These are phyloP conservation scores for Ochotona curzoniae DNA, from an alignment of 2,113 vertebrate genomes.

Conservation along the genomic window DNA sequence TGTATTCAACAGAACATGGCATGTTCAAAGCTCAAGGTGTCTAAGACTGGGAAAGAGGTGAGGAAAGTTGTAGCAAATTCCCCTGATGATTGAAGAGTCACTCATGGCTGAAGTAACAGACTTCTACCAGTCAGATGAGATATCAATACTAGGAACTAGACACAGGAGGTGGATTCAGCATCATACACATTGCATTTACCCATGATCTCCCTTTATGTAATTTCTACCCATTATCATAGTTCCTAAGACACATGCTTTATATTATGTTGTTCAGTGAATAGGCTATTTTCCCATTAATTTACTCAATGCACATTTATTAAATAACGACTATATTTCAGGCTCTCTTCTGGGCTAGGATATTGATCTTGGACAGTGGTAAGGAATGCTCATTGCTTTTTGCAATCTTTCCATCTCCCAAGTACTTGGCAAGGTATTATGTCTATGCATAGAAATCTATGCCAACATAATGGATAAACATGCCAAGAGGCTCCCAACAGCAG, in stretches of 20 bases:
- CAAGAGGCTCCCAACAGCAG: constrained; percentile 2
- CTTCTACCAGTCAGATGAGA: not conserved
- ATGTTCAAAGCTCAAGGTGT: constrained; percentile 6
- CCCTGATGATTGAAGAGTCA: not conserved
- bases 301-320: not conserved
- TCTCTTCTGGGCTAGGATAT: not conserved
- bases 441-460: not conserved
- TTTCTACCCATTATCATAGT: not conserved
- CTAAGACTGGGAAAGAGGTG: constrained; percentile 12
- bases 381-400: not conserved
- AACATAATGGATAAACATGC: not conserved
- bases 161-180: not conserved
- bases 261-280: not conserved
- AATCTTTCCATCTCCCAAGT: not conserved
- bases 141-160: not conserved
- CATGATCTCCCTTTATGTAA: not conserved
- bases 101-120: constrained; percentile 19
- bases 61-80: not conserved
- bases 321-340: not conserved
- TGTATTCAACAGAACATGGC: not conserved
- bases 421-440: not conserved
- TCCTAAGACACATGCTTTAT: not conserved
- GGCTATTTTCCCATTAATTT: not conserved
- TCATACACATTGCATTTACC: not conserved
- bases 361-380: not conserved